Percentiles rank a stretch among this genome's conserved stretches.
These are phyloP conservation scores for Ceratitis capitata DNA, from an alignment of 1,140 invertebrate species.

Conservation along the genomic window DNA sequence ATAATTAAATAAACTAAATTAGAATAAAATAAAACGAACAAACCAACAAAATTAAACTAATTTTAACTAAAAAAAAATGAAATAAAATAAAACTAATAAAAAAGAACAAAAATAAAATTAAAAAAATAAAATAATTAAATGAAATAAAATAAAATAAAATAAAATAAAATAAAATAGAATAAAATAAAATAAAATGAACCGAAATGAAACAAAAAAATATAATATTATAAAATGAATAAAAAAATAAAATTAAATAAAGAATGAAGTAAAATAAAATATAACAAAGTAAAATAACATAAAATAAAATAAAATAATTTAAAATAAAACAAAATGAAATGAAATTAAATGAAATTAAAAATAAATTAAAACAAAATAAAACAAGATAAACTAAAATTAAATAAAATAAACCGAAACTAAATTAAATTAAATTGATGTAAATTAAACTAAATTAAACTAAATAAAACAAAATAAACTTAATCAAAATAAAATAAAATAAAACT, in stretches of 20 bases:
- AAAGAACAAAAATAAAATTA: neutral
- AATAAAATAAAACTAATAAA: neutral
- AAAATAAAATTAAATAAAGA: neutral
- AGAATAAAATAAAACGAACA: neutral
- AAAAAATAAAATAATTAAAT: neutral
- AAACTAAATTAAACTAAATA: neutral
- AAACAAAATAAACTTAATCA: neutral
- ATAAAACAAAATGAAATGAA: neutral
- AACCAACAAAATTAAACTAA: neutral
- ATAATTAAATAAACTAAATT: neutral
- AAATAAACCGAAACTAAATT: neutral
- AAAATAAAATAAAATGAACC: neutral
- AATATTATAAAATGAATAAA: neutral
- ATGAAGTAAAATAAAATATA: neutral
- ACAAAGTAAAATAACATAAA: neutral
- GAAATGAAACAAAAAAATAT: neutral
- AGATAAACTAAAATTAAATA: neutral
- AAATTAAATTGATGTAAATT: neutral
- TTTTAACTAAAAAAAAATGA: neutral
- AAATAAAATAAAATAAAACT: neutral
- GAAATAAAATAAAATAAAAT: slow-evolving; percentile 1
- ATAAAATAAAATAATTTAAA: neutral
- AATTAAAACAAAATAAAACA: neutral
- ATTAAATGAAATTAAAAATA: no score
- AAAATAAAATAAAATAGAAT: neutral